Conservation (phyloP, 2,797 vertebrate species). For the Crenuchus spilurus region DNA sequence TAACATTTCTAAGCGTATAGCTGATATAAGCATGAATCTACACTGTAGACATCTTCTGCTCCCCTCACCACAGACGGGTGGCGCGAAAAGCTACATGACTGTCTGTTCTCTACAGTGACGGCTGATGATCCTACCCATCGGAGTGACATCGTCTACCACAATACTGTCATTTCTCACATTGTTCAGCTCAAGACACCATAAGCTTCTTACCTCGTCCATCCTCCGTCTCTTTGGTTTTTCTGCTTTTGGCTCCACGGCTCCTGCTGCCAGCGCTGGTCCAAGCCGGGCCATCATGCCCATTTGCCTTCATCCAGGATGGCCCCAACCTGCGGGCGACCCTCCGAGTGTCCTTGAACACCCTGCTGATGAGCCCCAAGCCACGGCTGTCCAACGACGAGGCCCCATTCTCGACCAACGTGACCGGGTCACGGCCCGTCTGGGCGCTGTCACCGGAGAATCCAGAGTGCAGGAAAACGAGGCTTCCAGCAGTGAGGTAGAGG, state of each 20-base stretch:
- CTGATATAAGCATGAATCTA: no score
- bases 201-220: conserved; percentile 84
- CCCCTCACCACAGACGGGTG: no score
- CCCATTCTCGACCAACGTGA: conserved; percentile 59
- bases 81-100: no score
- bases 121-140: no score
- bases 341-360: conserved; percentile 78
- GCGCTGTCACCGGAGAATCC: conserved; percentile 81
- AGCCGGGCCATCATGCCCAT: conserved; percentile 66
- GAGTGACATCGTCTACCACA: no score
- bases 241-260: conserved; percentile 82
- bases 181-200: not conserved
- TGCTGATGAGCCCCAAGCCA: conserved; percentile 74
- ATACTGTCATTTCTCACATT: no score
- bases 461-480: conserved; percentile 90
- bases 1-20: no score
- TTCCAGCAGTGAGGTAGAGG: conserved; percentile 92
- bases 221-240: conserved; percentile 83
- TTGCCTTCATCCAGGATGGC: conserved; percentile 82
- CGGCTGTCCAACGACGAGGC: conserved; percentile 63
- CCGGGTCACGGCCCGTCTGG: conserved; percentile 61
- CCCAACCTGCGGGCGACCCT: conserved; percentile 76
- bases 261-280: conserved; percentile 73
- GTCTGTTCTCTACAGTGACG: no score
- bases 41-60: no score